phyloP scores from a whole-genome alignment of 2,113 vertebrate species.

The Colossoma macropomum region DNA sequence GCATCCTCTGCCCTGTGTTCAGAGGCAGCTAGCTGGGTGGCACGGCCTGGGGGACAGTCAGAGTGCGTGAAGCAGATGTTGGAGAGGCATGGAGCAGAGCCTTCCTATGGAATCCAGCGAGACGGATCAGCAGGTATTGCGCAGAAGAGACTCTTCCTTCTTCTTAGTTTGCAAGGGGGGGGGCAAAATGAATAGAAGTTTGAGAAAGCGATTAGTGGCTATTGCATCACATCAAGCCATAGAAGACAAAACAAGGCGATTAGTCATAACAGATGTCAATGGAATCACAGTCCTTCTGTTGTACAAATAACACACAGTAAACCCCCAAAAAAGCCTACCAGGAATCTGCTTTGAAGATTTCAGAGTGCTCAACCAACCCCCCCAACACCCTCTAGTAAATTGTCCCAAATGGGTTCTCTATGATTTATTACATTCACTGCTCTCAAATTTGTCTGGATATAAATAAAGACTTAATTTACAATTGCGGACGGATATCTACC shows the following conservation, averaged over 20 bases:
- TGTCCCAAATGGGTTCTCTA: slow-evolving; percentile 54
- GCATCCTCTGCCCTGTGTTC: slow-evolving; percentile 38
- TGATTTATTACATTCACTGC: slow-evolving; percentile 62
- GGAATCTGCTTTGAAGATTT: slow-evolving; percentile 48
- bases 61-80: slow-evolving; percentile 43
- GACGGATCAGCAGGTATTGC: slow-evolving; percentile 23
- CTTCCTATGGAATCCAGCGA: not conserved
- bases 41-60: slow-evolving; percentile 44
- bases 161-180: not conserved
- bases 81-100: slow-evolving; percentile 7
- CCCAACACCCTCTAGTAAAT: slow-evolving; percentile 49
- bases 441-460: slow-evolving; percentile 61
- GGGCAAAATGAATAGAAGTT: slow-evolving; percentile 38
- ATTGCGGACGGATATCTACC: slow-evolving; percentile 57
- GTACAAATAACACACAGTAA: slow-evolving; percentile 33
- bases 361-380: slow-evolving; percentile 4
- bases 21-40: slow-evolving; percentile 65
- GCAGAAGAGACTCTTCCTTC: not conserved
- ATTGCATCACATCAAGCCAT: slow-evolving; percentile 28
- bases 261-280: slow-evolving; percentile 48
- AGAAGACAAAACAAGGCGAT: slow-evolving; percentile 50
- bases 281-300: slow-evolving; percentile 39
- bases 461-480: slow-evolving; percentile 63
- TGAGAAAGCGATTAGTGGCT: slow-evolving; percentile 38
- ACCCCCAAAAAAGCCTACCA: slow-evolving; percentile 34